Evolutionary conservation across 2,113 vertebrate genomes (phyloP), one percentile per base, ranked within the genome.

Genomic region (Myxocyprinus asiaticus): DNA sequence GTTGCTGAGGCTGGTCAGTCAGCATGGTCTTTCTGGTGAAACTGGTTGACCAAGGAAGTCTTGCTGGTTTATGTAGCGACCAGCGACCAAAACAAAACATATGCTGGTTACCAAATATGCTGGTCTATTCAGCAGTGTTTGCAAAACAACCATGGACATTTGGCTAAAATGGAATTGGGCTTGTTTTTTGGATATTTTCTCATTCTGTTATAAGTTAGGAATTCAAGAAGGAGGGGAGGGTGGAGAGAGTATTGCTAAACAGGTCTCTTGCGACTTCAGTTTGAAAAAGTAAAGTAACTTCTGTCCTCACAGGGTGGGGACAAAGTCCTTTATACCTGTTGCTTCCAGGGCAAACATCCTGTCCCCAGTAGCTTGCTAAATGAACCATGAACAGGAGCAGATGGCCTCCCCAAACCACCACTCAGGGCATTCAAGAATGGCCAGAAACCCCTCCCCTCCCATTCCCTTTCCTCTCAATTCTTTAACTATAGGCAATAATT

Each of bases 331-430:
- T 87, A 83, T 90, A 92, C 92, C 90, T 93, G 90, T 92, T 91
- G 89, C 89, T 90, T 82, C 85, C 83, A 85, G 84, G 79, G 87
- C 76, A 80, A 88, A 80, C 72, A 83, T 85, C 74, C 85, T 82
- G 83, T 88, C 81, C 81, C 80, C 83, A 79, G 82, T 78, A 88
- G 67, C 22, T 5, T 71, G 85, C 85, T 90, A 90, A 93, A 93
- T 92, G 89, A 90, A 89, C 86, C 90, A 86, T 91, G 86, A 92
- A 91, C 81, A 85, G 86, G 85, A 92, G 88, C 91, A 93, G 92
- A 93, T 93, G 92, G 91, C 88, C 84, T 80, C 45, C 76, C 75
- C 61, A 33, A 33, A 33, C 22, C 22, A 33, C 22, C 1, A 33
- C 22, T 33, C 22, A 33, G 22, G 22, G 22, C 22, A 76, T 91